Base-by-base conservation (phyloP, 2,888 invertebrate genomes). In the Eurytoma californica region DNA sequence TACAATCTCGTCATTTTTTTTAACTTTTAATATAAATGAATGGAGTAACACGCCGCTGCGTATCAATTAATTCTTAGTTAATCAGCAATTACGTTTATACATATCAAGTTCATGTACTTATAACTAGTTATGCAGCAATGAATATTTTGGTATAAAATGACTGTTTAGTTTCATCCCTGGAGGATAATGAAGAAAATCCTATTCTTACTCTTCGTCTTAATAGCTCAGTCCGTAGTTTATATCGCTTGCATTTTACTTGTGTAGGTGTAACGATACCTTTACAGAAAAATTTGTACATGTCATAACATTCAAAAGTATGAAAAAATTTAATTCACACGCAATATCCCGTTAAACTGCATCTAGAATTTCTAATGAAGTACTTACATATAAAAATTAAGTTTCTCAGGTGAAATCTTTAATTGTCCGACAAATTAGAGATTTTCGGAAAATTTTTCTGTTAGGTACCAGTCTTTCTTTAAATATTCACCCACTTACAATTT, bases 121-220 rank as follows among this genome's bases (percentile, higher is more conserved):
- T 77, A 84, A 83, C 82, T 84, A 84, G 77, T 83, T 84, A 83
- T 83, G 84, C 80, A 83, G 82, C 82, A 84, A 83, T 83, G 82
- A 84, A 83, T 85, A 83, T 85, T 86, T 86, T 85, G 85, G 84
- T 87, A 87, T 85, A 87, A 87, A 87, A 87, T 86, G 84, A 84
- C 84, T 82, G 83, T 84, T 72, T 74, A 72, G 72, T 73, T 78
- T 70, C 60, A 77, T 77, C 57, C 65, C 61, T 47, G 69, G 24
- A 77, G 70, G 68, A 82, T 65, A 72, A 74, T 65, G 72, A 72
- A 80, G 53, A 74, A 80, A 79, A 30, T 47, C 39, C 53, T 63
- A 77, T 61, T 51, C 51, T 65, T 68, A 69, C 58, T 77, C 20
- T 53, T 79, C 63, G 58, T 51, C 47, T 77, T 57, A 74, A 68